Evolutionary conservation across 2,113 vertebrate genomes (phyloP).

Genomic region (Oreochromis spilurus): DNA sequence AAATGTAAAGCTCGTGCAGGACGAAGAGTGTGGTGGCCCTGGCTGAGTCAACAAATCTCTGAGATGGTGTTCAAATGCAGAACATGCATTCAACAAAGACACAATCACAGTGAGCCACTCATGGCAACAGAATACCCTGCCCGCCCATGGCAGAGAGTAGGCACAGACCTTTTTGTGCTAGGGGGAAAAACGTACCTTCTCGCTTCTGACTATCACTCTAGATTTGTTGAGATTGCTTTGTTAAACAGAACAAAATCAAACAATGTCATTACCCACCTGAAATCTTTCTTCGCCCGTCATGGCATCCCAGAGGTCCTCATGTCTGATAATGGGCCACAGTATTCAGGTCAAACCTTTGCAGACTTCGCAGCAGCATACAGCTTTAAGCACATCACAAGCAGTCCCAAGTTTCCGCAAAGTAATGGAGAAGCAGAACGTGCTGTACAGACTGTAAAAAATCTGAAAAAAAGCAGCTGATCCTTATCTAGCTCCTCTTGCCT

Average conservation of each 20-base stretch:
- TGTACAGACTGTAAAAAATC: accelerated
- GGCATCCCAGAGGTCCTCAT: not conserved
- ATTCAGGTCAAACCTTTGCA: not conserved
- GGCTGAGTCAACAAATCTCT: not conserved
- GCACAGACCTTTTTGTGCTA: not conserved
- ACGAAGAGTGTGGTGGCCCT: not conserved
- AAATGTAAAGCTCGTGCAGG: not conserved
- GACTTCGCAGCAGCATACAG: not conserved
- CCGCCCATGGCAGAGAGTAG: not conserved
- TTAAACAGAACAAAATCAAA: not conserved
- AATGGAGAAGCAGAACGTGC: not conserved
- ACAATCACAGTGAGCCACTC: not conserved
- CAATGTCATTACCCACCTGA: not conserved
- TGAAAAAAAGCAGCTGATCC: not conserved
- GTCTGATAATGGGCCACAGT: not conserved
- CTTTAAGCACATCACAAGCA: not conserved
- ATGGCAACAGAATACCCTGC: not conserved
- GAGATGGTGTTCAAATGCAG: not conserved
- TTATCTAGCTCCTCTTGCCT: not conserved
- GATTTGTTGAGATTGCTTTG: not conserved
- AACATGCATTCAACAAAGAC: not conserved
- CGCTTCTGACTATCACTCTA: not conserved
- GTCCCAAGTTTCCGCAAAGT: not conserved
- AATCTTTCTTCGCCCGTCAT: not conserved
- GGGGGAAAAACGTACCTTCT: not conserved